Evolutionary conservation across 2,888 invertebrate genomes (phyloP), one percentile per base, ranked within the genome.

Genomic region (Apodemia hepburni): DNA sequence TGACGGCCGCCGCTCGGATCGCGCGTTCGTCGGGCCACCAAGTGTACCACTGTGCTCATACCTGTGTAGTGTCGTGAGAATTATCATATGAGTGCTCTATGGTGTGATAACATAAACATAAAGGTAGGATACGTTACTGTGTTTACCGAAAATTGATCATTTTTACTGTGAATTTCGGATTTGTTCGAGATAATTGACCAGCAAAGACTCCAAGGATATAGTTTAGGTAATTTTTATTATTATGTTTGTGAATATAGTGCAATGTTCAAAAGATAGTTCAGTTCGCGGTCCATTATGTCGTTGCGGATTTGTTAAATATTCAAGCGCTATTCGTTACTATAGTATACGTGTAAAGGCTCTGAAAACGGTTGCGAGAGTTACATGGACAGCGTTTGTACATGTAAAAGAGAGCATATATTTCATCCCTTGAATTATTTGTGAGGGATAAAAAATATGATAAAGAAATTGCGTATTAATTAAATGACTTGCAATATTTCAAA

Each of bases 1-100:
- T 51, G 51, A 51, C 51, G 22, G 51, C 51, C 51, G 51, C 51
- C 51, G 51, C 51, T 51, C 51, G 51, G 11, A 22, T 51, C 51
- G 51, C 22, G 51, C 51, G 51, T 51, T 51, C 51, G 51, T 51
- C 51, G 51, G 51, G 51, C 11, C 11, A 9, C 18, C 18, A n/a
- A 38, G 38, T 38, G 11, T 51, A 18, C 9, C 22, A 17, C 18
- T 51, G 51, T 51, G 51, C 47, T 51, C 51, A 18, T 11, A 11
- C 22, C 51, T 51, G 51, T 51, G 51, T 12, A n/a, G 51, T 51
- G 51, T 51, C 51, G 51, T 51, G 51, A 51, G 51, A 5, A 22
- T 22, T 51, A 18, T 11, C 51, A 51, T 51, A 51, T 51, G 51
- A 51, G 22, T 51, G 51, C 12, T 51, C 51, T 18, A 51, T 51